Base-by-base conservation (phyloP, 53 echinoderm and acorn worm genomes). In the Crossaster papposus region DNA sequence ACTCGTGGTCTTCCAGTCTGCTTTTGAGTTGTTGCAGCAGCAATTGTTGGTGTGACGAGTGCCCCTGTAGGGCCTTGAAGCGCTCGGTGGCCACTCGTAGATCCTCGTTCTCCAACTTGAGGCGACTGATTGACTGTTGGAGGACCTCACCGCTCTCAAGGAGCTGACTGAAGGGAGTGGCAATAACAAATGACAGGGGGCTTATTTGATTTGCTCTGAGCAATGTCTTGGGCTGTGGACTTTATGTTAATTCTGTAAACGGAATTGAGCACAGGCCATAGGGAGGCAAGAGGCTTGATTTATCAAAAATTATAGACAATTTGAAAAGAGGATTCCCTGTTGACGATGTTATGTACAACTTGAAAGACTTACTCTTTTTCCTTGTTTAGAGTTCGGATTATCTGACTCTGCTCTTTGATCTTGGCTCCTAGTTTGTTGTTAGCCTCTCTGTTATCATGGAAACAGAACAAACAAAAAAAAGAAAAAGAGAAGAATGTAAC, bases 321-420 rank as follows among this genome's bases (percentile, higher is more conserved):
- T 2, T 38, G 18, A 53, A 79, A 79, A 79, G 14, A 18, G 14
- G 14, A 55, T 55, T 55, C 14, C 14, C 20, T 55, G 3, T 55
- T 36, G 51, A 12, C 23, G 58, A 24, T 55, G 32, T 81, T 2
- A n/a, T n/a, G n/a, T n/a, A 81, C 64, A 22, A 26, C 50, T 26
- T 14, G 30, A 26, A n/a, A n/a, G n/a, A 95, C 97, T 91, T 93
- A 97, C 97, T 97, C 97, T 90, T 95, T 97, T 36, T 97, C 97
- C 5, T 84, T 20, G 30, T 93, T 85, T 24, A 97, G 91, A 34
- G 71, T 94, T 55, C 94, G 88, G 77, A 97, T 97, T 0, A 85
- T 88, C 63, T 93, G 94, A 65, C 76, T 95, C 86, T 97, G 97
- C 62, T 97, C 97, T 34, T 93, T 92, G 62, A 97, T 97, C 89